A percentile compares a stretch with the other conserved stretches of the same genome.
These are phyloP conservation scores for Drosophila littoralis DNA, from an alignment of 1,140 invertebrate genomes.

Conservation along the genomic window DNA sequence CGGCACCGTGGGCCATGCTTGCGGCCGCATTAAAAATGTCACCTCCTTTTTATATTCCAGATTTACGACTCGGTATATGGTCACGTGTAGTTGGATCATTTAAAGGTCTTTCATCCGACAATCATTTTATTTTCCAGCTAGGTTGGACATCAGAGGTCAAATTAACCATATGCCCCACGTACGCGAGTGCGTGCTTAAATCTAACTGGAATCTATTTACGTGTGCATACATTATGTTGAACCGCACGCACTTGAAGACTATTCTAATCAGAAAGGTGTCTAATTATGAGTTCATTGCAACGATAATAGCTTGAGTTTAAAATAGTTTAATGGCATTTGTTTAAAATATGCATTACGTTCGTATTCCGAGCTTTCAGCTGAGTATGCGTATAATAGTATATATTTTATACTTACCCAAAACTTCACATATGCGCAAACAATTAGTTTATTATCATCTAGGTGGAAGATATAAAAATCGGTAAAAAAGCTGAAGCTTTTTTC, in stretches of 20 bases:
- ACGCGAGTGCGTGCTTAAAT: neutral
- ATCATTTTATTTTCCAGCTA: neutral
- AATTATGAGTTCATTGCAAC: neutral
- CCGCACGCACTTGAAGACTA: neutral
- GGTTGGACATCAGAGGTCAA: constrained; percentile 8
- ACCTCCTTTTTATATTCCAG: constrained; percentile 29
- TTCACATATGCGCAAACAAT: too few relatives aligned
- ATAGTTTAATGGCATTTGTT: too few relatives aligned
- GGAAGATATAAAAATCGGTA: too few relatives aligned
- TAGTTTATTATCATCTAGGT: too few relatives aligned
- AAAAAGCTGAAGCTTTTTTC: too few relatives aligned
- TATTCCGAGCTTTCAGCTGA: too few relatives aligned
- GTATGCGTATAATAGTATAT: too few relatives aligned
- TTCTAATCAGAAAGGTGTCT: neutral
- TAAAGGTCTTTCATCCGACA: neutral
- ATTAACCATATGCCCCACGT: neutral
- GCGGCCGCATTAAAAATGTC: constrained; percentile 6
- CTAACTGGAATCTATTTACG: neutral
- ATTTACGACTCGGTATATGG: neutral
- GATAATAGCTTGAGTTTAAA: neutral
- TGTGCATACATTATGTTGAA: neutral
- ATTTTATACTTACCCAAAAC: too few relatives aligned
- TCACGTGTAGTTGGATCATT: constrained; percentile 4
- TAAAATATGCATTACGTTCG: too few relatives aligned
- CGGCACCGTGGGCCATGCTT: constrained; percentile 4